phyloP scores from a whole-genome alignment of 2,888 invertebrate genomes.

The Oligia strigilis region DNA sequence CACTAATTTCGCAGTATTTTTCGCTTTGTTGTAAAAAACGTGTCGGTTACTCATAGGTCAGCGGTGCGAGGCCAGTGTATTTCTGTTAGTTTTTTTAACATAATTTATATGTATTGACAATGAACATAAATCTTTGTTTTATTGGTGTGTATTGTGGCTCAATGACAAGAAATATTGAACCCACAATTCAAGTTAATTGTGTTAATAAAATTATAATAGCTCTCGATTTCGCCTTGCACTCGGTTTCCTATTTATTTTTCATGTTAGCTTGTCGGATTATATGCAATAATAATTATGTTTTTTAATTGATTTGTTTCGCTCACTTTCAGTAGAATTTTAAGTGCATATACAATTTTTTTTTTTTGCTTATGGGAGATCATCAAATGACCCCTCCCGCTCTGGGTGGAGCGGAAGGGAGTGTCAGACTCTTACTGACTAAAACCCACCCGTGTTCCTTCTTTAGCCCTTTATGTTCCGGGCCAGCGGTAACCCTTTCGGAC shows the following conservation, averaged over 20 bases:
- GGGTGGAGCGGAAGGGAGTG: too few relatives aligned
- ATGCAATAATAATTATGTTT: neutral
- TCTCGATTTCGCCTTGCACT: conserved; percentile 23
- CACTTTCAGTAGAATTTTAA: neutral
- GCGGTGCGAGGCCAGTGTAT: conserved; percentile 80
- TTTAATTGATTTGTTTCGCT: neutral
- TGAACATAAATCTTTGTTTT: conserved; percentile 71
- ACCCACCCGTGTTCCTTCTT: too few relatives aligned
- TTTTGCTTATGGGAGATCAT: too few relatives aligned
- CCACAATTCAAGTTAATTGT: conserved; percentile 53
- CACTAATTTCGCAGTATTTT: conserved; percentile 69
- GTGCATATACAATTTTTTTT: too few relatives aligned
- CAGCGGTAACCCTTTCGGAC: too few relatives aligned
- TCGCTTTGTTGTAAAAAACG: conserved; percentile 74
- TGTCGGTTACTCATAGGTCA: conserved; percentile 87
- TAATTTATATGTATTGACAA: conserved; percentile 71
- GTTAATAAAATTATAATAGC: conserved; percentile 58
- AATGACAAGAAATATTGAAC: conserved; percentile 63
- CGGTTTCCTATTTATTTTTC: conserved; percentile 36
- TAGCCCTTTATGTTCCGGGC: too few relatives aligned
- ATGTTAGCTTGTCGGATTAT: conserved; percentile 5
- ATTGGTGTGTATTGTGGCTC: conserved; percentile 51
- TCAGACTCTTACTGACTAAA: too few relatives aligned
- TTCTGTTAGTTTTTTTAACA: conserved; percentile 71
- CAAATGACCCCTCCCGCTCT: too few relatives aligned